These are phyloP conservation scores for Chlorops oryzae DNA, from an alignment of 1,140 invertebrate species.

Conservation along the genomic window DNA sequence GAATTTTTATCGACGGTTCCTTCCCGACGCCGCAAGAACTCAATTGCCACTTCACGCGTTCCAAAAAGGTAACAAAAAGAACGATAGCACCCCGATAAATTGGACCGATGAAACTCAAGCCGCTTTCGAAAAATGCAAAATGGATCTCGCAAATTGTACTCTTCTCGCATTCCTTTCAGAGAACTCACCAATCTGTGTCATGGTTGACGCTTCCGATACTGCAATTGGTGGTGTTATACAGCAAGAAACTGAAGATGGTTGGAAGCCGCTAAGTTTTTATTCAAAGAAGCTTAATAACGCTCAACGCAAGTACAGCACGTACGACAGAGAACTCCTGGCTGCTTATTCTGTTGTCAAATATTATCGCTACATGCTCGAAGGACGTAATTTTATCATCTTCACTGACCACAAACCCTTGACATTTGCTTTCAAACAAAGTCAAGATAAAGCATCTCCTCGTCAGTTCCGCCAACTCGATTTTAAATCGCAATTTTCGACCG, in stretches of 20 bases:
- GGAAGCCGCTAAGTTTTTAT: background rate
- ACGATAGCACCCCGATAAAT: no score
- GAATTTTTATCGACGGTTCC: conserved; percentile 43
- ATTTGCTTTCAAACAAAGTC: conserved; percentile 30
- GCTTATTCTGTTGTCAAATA: conserved; percentile 26
- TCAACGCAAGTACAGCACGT: conserved; percentile 23
- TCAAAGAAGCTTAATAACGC: background rate
- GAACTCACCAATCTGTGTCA: conserved; percentile 13
- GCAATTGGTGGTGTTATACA: conserved; percentile 29
- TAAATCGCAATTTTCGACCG: conserved; percentile 43
- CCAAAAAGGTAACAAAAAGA: conserved; percentile 22
- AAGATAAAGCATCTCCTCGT: conserved; percentile 28
- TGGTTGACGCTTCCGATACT: conserved; percentile 25
- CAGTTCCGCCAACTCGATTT: conserved; percentile 38
- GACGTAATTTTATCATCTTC: conserved; percentile 33
- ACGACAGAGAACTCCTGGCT: conserved; percentile 37
- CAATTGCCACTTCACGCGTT: conserved; percentile 24
- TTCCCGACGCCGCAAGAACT: conserved; percentile 23
- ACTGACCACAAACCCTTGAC: conserved; percentile 48
- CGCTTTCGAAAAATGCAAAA: conserved; percentile 34
- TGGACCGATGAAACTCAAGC: no score
- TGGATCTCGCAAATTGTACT: conserved; percentile 18
- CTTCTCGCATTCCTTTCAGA: conserved; percentile 17
- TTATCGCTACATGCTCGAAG: conserved; percentile 37
- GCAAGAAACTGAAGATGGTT: no score